phyloP scores from a whole-genome alignment of 2,113 vertebrate genomes.

The Coptodon rendalli region DNA sequence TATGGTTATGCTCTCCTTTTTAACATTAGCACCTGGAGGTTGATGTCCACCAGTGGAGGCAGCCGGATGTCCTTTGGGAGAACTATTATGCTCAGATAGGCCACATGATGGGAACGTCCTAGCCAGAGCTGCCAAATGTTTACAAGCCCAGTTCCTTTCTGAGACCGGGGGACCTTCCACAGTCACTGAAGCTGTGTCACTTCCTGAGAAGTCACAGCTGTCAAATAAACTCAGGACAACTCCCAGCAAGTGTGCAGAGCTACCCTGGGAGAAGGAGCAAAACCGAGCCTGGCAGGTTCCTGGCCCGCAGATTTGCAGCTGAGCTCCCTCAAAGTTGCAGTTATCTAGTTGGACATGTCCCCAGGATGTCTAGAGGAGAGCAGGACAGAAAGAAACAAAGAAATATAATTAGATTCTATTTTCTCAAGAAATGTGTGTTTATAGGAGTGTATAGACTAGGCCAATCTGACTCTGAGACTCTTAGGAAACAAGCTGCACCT shows the following conservation, averaged over 20 bases:
- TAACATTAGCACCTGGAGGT: slow-evolving; percentile 17
- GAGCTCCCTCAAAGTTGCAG: slow-evolving; percentile 86
- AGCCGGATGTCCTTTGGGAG: not conserved
- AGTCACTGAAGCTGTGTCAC: slow-evolving; percentile 84
- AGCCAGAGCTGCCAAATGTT: slow-evolving; percentile 77
- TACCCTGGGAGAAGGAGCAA: slow-evolving; percentile 86
- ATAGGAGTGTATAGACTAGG: not conserved
- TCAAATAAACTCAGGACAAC: slow-evolving; percentile 82
- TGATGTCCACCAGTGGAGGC: not conserved
- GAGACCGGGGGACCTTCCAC: slow-evolving; percentile 82
- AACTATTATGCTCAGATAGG: not conserved
- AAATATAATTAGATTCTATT: not conserved
- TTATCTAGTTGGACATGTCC: slow-evolving; percentile 88
- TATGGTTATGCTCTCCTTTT: slow-evolving; percentile 58
- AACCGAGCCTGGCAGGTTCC: slow-evolving; percentile 89
- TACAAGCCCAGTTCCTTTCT: slow-evolving; percentile 88
- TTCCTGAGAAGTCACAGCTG: slow-evolving; percentile 87
- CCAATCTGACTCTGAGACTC: not conserved
- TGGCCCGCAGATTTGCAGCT: slow-evolving; percentile 82
- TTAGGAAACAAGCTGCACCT: slow-evolving; percentile 65
- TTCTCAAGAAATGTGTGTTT: not conserved
- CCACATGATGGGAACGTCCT: slow-evolving; percentile 65
- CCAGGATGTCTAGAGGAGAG: slow-evolving; percentile 75
- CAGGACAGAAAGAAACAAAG: not conserved
- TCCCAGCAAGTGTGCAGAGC: slow-evolving; percentile 76